phyloP scores from a whole-genome alignment of 2,888 invertebrate genomes.

The Rhodophaea formosa region DNA sequence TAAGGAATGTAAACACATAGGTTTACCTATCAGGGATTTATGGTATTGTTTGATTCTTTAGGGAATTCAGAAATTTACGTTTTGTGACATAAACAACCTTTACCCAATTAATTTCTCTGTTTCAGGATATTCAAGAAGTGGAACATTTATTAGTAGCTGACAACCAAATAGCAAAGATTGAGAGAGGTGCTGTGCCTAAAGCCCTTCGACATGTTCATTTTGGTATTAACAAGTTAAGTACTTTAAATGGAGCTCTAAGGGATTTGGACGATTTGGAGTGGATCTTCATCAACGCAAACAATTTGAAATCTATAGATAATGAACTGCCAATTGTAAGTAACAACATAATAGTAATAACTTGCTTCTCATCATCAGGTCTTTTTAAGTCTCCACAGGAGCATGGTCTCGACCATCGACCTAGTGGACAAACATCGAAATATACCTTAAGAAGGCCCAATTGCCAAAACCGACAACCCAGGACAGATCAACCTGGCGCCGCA shows the following conservation, averaged over 20 bases:
- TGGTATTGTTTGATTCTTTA: too few species aligned
- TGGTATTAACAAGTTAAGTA: constrained; percentile 86
- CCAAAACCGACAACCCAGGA: too few species aligned
- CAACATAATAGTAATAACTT: neutral
- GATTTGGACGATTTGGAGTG: constrained; percentile 87
- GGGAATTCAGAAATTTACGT: too few species aligned
- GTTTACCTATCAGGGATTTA: too few species aligned
- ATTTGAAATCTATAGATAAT: constrained; percentile 86
- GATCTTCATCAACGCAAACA: constrained; percentile 89
- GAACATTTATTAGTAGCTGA: constrained; percentile 87
- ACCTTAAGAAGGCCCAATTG: too few species aligned
- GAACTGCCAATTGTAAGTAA: constrained; percentile 85
- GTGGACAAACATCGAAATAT: too few species aligned
- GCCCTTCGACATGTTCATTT: constrained; percentile 86
- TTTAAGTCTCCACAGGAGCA: too few species aligned
- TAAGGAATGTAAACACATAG: too few species aligned
- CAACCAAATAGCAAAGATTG: constrained; percentile 87
- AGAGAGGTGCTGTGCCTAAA: constrained; percentile 86
- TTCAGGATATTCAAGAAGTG: constrained; percentile 78
- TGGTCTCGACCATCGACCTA: too few species aligned
- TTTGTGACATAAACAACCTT: too few species aligned
- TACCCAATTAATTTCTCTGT: constrained; percentile 19
- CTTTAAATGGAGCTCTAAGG: constrained; percentile 88
- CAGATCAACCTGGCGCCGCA: too few species aligned
- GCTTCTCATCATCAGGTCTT: too few species aligned